phyloP scores from a whole-genome alignment of 2,797 vertebrate genomes.

The Podargus strigoides region DNA sequence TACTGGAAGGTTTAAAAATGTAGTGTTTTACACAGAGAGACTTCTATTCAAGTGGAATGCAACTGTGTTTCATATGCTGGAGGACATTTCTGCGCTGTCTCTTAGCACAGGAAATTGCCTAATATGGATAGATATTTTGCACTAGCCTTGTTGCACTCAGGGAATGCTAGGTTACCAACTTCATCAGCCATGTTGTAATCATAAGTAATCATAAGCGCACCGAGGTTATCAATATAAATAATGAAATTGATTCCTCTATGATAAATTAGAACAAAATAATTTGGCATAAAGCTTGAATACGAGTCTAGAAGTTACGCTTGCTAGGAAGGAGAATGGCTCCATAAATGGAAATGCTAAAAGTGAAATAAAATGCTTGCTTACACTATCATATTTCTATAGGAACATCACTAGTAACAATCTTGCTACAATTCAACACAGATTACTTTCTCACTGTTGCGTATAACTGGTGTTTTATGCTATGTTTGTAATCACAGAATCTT shows the following conservation, averaged over 20 bases:
- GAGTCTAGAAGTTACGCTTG: not conserved
- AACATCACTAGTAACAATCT: not conserved
- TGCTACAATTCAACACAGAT: not conserved
- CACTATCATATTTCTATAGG: not conserved
- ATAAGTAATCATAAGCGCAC: not conserved
- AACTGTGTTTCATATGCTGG: not conserved
- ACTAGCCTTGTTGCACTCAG: not conserved
- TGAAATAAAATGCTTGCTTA: not conserved
- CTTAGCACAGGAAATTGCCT: conserved; percentile 40
- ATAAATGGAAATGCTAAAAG: not conserved
- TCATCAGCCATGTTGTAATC: not conserved
- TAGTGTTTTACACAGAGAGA: not conserved
- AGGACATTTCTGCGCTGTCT: not conserved
- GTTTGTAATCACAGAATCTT: not conserved
- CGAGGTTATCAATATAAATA: not conserved
- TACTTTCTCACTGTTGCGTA: not conserved
- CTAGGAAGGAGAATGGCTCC: not conserved
- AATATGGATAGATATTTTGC: conserved; percentile 15
- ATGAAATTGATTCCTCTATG: not conserved
- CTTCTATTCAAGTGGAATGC: not conserved
- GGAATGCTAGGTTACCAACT: not conserved
- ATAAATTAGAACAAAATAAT: not conserved
- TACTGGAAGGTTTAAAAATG: not conserved
- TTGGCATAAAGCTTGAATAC: not conserved
- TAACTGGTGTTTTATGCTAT: not conserved